Base-by-base conservation (phyloP, 2,797 vertebrate species). In the Chrysocyon brachyurus region DNA sequence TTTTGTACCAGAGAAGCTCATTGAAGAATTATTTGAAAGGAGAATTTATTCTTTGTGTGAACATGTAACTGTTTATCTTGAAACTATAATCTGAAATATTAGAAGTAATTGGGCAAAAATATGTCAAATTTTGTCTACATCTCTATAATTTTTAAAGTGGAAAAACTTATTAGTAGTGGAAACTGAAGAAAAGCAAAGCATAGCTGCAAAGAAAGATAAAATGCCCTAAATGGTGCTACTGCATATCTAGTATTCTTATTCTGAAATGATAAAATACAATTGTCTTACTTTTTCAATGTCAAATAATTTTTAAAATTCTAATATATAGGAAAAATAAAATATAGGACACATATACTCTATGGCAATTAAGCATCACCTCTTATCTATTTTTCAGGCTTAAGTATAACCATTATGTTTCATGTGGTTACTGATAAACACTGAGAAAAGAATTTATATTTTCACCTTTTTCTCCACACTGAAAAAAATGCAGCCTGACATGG, bases 101-200 rank as follows among this genome's bases (percentile, higher is more conserved):
- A 90, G 83, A 92, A 90, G 94, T 94, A 95, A 96, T 85, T 96
- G 90, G 93, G 46, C 26, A 87, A 94, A 94, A 90, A 89, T 77
- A 63, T 68, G 90, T 93, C 84, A 87, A 81, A 83, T 87, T 90
- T 90, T 75, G 33, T 66, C 52, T 84, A 59, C 6, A 83, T 59
- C 46, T 83, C 46, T 70, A 52, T 54, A 91, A 94, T 75, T 92
- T 94, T 95, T 54, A 96, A 87, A 87, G 61, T 22, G 56, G 28
- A 85, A 77, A 91, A 79, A 8, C 19, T 52, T 86, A 10, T 40
- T 75, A 63, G 77, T 16, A 21, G 52, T 15, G 22, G 28, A 61
- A 59, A 90, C 26, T 2, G 0, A 87, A 91, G 26, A 40, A 40
- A 82, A n/a, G 26, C 15, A 81, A 70, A 36, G 14, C 8, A 21